phyloP scores from a whole-genome alignment of 53 echinoderm and acorn worm genomes.

The Hippasteria phrygiana region DNA sequence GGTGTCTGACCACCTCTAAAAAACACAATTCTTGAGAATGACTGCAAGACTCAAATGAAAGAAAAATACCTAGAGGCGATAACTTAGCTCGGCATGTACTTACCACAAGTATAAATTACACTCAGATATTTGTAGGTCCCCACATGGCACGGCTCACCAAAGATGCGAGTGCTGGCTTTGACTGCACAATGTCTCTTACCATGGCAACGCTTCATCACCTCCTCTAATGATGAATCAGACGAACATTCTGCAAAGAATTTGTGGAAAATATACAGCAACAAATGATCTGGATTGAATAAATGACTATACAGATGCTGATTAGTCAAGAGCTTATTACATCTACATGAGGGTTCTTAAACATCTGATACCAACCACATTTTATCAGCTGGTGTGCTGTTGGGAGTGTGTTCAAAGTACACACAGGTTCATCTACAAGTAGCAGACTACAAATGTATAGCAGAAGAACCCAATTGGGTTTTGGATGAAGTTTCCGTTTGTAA shows the following conservation, averaged over 20 bases:
- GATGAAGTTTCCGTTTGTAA: no score
- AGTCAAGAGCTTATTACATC: no score
- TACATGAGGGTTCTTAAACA: no score
- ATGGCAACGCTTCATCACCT: conserved; percentile 91
- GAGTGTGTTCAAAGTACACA: no score
- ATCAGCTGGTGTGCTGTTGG: no score
- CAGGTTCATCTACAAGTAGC: no score
- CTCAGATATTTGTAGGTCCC: conserved; percentile 90
- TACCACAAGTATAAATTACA: conserved; percentile 96
- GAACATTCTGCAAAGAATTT: conserved; percentile 39
- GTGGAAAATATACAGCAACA: neutral
- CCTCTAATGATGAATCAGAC: conserved; percentile 67
- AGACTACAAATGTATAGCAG: no score
- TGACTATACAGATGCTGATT: no score
- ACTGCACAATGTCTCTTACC: conserved; percentile 87
- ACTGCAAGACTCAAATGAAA: conserved; percentile 13
- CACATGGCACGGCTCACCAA: conserved; percentile 84
- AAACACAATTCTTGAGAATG: conserved; percentile 3
- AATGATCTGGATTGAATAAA: no score
- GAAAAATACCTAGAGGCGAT: conserved; percentile 22
- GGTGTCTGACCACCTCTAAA: neutral
- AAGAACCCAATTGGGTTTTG: no score
- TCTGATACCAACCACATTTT: no score
- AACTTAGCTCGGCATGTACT: conserved; percentile 59
- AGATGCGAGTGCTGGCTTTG: conserved; percentile 85